phyloP scores from a whole-genome alignment of 2,797 vertebrate species.

The Scolopax bukidnonensis region DNA sequence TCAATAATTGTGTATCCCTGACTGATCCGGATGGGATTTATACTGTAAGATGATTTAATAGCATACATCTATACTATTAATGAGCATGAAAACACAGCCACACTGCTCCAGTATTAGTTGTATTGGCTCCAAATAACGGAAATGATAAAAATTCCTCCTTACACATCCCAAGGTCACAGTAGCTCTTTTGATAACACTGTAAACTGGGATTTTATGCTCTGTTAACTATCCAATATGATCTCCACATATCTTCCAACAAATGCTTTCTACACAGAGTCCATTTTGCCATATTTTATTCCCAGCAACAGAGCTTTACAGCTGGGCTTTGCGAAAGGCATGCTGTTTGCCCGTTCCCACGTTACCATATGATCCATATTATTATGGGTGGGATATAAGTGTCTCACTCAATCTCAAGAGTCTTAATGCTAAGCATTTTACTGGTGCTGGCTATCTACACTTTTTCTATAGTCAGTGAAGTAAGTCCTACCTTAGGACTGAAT shows the following conservation, averaged over 20 bases:
- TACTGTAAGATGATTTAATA: not conserved
- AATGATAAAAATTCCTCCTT: not conserved
- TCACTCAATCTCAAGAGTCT: not conserved
- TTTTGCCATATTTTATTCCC: not conserved
- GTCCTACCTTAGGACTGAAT: not conserved
- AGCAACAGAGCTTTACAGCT: not conserved
- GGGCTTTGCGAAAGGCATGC: not conserved
- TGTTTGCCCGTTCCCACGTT: not conserved
- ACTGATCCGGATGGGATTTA: not conserved
- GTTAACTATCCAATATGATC: not conserved
- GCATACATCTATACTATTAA: not conserved
- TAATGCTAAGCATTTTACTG: not conserved
- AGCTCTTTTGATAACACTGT: not conserved
- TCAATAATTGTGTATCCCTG: constrained; percentile 9
- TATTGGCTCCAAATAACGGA: not conserved
- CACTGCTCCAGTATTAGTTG: not conserved
- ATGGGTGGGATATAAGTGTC: not conserved
- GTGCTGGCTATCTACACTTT: not conserved
- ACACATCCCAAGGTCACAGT: not conserved
- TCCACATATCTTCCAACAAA: not conserved
- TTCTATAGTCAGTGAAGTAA: not conserved
- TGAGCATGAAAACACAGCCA: constrained; percentile 12
- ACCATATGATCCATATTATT: not conserved
- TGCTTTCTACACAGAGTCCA: not conserved
- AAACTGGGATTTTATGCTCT: not conserved